phyloP scores from a whole-genome alignment of 2,797 vertebrate genomes.

The Acridotheres tristis region DNA sequence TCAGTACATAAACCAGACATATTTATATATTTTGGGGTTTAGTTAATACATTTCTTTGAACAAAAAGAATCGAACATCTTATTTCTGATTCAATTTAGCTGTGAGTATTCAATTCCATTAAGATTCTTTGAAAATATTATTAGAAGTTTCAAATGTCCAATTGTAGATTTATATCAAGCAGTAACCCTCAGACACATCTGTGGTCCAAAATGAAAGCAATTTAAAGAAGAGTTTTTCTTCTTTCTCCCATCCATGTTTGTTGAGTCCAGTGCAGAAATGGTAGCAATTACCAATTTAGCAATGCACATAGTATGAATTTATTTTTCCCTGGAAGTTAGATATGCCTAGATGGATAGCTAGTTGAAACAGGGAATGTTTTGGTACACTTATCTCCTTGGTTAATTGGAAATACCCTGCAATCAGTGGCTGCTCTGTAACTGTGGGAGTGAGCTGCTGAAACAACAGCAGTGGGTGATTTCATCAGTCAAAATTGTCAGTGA shows the following conservation, averaged over 20 bases:
- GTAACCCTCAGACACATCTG: not conserved
- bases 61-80: not conserved
- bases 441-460: not conserved
- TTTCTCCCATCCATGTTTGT: not conserved
- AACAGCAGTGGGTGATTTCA: not conserved
- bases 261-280: not conserved
- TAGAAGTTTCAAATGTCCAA: not conserved
- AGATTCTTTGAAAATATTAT: not conserved
- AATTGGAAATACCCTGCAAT: not conserved
- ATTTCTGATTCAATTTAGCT: not conserved
- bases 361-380: not conserved
- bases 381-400: not conserved
- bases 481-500: not conserved
- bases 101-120: not conserved
- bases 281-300: not conserved
- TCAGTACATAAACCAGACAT: not conserved
- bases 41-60: not conserved
- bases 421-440: slow-evolving; percentile 1
- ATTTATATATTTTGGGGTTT: not conserved
- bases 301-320: not conserved
- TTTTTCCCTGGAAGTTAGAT: not conserved
- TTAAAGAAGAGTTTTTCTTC: not conserved
- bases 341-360: not conserved
- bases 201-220: not conserved
- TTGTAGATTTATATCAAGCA: not conserved